Evolutionary conservation across 2,113 vertebrate genomes (phyloP).

Genomic region (Ailurus styani): DNA sequence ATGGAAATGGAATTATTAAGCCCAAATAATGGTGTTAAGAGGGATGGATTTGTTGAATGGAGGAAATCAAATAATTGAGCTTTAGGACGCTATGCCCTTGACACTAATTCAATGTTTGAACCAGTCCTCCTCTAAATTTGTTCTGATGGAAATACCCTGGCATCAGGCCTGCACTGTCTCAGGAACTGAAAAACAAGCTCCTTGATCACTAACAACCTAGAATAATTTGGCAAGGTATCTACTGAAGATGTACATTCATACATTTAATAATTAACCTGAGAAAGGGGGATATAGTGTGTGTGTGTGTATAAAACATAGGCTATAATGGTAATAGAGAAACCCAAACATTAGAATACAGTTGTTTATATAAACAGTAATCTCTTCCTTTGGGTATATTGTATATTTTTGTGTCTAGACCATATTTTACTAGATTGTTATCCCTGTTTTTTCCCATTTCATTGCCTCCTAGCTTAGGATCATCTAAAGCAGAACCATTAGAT

Average conservation of each 20-base stretch:
- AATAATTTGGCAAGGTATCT: neutral
- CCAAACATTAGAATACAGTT: neutral
- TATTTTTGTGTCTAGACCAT: neutral
- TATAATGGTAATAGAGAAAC: neutral
- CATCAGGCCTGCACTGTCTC: neutral
- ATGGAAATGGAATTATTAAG: neutral
- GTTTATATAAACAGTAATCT: neutral
- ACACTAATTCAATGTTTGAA: neutral
- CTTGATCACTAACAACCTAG: neutral
- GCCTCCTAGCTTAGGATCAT: neutral
- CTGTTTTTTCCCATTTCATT: neutral
- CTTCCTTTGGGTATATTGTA: neutral
- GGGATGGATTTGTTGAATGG: neutral
- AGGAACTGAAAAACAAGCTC: neutral
- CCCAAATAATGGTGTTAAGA: neutral
- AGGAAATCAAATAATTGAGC: slow-evolving; percentile 1
- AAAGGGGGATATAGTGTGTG: neutral
- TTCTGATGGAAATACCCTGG: neutral
- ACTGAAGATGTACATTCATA: neutral
- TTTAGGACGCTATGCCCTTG: neutral
- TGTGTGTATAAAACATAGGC: neutral
- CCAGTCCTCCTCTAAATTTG: neutral
- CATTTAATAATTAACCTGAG: slow-evolving; percentile 30
- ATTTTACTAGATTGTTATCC: slow-evolving; percentile 4
- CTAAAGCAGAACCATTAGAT: neutral